Conservation (phyloP, 2,888 invertebrate genomes). For the Autographa gamma region DNA sequence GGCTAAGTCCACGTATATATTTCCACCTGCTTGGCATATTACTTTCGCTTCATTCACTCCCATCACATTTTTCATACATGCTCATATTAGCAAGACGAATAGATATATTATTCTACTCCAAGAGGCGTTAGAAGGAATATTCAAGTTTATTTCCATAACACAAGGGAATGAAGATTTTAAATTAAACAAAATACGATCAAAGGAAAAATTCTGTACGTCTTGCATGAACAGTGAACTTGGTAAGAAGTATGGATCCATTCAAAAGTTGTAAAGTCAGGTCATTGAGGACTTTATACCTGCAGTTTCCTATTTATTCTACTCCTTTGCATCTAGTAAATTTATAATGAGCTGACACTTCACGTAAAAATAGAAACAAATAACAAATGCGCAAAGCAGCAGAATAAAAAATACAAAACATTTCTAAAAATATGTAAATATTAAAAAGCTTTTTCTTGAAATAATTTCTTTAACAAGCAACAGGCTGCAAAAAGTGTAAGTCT, state of each 20-base stretch:
- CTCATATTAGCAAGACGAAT: conserved; percentile 1
- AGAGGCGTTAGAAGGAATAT: background rate
- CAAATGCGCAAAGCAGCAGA: background rate
- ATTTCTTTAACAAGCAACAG: conserved; percentile 3
- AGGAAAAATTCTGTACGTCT: background rate
- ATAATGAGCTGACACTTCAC: background rate
- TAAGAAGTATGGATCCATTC: no score
- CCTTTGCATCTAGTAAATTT: no score
- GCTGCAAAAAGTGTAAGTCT: conserved; percentile 16
- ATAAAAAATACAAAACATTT: no score
- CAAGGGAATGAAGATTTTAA: background rate
- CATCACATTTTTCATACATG: conserved; percentile 4
- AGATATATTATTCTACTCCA: background rate
- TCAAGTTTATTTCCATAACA: background rate
- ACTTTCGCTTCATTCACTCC: background rate
- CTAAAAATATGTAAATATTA: background rate
- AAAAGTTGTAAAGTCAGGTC: no score
- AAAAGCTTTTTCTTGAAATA: background rate
- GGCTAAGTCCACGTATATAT: background rate
- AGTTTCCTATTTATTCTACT: no score
- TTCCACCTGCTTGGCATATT: background rate
- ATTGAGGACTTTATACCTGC: no score
- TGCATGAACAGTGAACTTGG: background rate
- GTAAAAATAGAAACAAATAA: background rate
- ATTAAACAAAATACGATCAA: background rate